Base-by-base conservation (phyloP, 2,888 invertebrate genomes). In the Cheilosia grossa region DNA sequence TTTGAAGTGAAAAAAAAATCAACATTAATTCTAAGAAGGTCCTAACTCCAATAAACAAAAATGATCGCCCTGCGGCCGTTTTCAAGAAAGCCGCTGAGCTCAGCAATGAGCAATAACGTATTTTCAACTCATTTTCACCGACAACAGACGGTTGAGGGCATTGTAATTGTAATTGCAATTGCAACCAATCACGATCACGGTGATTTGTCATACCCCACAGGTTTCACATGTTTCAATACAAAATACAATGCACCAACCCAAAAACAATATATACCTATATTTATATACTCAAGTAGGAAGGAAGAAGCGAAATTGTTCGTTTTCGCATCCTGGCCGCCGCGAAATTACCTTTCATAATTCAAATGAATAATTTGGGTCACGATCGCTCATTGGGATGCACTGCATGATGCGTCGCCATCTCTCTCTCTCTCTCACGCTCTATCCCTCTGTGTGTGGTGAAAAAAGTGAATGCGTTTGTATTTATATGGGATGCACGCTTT, bases 291-390 rank as follows among this genome's bases (percentile, higher is more conserved):
- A 69, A 64, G 66, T 70, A 53, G 69, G 80, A 80, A 69, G 69
- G 69, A 75, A 80, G 44, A 70, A 56, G 53, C 42, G 21, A 24
- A 42, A 72, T 58, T 40, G 40, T 40, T 49, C 17, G 19, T 42
- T 21, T 67, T 73, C 51, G n/a, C 30, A 33, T 53, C 27, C 49
- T 17, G 40, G 30, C 70, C 80, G 33, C 70, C 80, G 21, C 70
- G 19, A 85, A 85, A 72, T 81, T 85, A 37, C 85, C 77, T 85
- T 85, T 85, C 85, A 85, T 85, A 85, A 85, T 72, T 81, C 81
- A 75, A 77, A 85, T 85, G 81, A 85, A 81, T 85, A 85, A 85
- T 85, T 85, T 85, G 75, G 85, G 85, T 85, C 85, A 85, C 85
- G 85, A 85, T 85, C 85, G 85, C 44, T 66, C 81, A 81, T 74